Evolutionary conservation across 2,113 vertebrate species (phyloP), one percentile per base, ranked within the genome.

Genomic region (Oryzias celebensis): DNA sequence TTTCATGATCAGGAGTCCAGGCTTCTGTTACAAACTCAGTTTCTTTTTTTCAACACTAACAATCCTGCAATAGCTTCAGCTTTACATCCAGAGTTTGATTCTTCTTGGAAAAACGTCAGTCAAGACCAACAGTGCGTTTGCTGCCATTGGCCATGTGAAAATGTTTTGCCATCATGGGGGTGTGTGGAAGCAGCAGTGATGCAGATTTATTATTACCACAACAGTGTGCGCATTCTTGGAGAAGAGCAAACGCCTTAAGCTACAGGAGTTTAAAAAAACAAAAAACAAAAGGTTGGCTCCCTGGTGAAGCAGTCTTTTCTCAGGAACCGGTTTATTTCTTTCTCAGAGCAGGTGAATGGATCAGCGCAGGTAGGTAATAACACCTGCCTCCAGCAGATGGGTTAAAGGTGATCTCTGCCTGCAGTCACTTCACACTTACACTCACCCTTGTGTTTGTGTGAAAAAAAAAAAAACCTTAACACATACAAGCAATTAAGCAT

Each of bases 361-460:
- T 63, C 62, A 58, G 43, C 46, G 28, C 65, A 78, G 62, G 65
- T 65, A 61, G 52, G 59, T 67, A 65, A 52, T 12, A 63, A 69
- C 67, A 81, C 75, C 61, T 51, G 85, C 54, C 81, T 65, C 59
- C 71, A 82, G 78, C 75, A 64, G 78, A 68, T 72, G 73, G 28
- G 62, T 42, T 1, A 0, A 44, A 51, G 69, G 17, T 10, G 68
- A 63, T 81, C 56, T 26, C 48, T 56, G 63, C 69, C 44, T 73
- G 49, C 58, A 47, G 43, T 43, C 53, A 6, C 46, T 23, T 63
- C 61, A 76, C 54, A 31, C 66, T 48, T 56, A 57, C 61, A 54
- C 44, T 62, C 52, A 16, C 44, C 60, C 14, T 22, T 64, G 67
- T 71, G 61, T 66, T 69, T 47, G 3, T 13, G 28, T 46, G 49